These are phyloP conservation scores for Hippoglossus hippoglossus DNA, from an alignment of 2,797 vertebrate genomes.

Conservation along the genomic window DNA sequence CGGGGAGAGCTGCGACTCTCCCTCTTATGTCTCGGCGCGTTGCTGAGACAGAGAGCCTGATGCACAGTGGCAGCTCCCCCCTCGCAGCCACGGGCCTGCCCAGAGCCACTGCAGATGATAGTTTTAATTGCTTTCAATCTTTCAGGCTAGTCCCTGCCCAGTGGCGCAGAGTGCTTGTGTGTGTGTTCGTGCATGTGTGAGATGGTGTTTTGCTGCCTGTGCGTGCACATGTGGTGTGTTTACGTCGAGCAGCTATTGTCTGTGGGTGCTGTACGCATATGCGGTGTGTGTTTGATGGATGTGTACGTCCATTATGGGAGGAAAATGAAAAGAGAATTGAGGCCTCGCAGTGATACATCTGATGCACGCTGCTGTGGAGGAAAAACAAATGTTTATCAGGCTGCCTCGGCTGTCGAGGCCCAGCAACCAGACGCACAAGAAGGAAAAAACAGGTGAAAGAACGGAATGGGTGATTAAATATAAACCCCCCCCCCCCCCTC, in stretches of 20 bases:
- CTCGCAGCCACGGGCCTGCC: constrained; percentile 93
- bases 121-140: constrained; percentile 99
- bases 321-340: constrained; percentile 70
- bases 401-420: constrained; percentile 1
- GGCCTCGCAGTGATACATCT: constrained; percentile 71
- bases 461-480: constrained; percentile 23
- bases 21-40: constrained; percentile 78
- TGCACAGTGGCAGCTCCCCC: constrained; percentile 94
- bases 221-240: constrained; percentile 45
- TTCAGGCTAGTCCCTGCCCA: constrained; percentile 91
- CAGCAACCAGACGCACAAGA: neutral
- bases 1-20: constrained; percentile 59
- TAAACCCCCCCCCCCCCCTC: neutral
- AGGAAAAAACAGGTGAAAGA: constrained; percentile 1
- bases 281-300: constrained; percentile 76
- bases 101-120: constrained; percentile 95
- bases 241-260: constrained; percentile 52
- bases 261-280: constrained; percentile 65
- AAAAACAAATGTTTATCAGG: constrained; percentile 54
- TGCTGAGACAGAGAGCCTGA: constrained; percentile 86
- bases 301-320: constrained; percentile 65
- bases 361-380: constrained; percentile 41
- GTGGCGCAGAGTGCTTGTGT: constrained; percentile 81
- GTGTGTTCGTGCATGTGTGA: constrained; percentile 39
- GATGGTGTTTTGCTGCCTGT: constrained; percentile 12